Percentiles rank a stretch among this genome's conserved stretches.
Conservation (phyloP, 2,888 invertebrate species). For the Strigamia transsilvanica region DNA sequence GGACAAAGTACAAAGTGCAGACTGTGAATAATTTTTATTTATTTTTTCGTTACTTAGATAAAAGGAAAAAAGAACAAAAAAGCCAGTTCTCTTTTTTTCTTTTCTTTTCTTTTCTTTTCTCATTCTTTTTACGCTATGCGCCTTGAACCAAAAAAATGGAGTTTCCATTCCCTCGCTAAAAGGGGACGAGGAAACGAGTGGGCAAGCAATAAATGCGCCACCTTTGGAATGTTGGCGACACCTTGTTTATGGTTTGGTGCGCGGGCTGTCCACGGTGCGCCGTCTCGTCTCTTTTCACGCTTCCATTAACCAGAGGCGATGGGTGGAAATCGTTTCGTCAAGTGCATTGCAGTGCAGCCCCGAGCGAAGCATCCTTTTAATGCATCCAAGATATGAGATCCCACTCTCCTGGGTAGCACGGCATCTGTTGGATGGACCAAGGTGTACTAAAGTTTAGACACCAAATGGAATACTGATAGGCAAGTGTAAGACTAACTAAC, state of each 20-base stretch:
- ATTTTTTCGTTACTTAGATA: background rate
- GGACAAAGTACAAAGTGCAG: too few relatives aligned
- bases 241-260: constrained; percentile 30
- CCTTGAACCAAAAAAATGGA: background rate
- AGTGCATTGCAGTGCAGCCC: constrained; percentile 4
- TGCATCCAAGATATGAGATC: background rate
- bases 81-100: too few relatives aligned
- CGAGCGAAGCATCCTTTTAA: constrained; percentile 5
- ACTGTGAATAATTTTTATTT: too few relatives aligned
- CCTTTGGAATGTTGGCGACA: constrained; percentile 35
- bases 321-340: constrained; percentile 26
- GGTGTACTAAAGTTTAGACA: background rate
- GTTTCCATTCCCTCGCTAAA: background rate
- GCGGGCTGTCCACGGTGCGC: constrained; percentile 11
- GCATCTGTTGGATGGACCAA: background rate
- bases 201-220: constrained; percentile 5
- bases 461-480: too few relatives aligned
- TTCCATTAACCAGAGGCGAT: constrained; percentile 16
- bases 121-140: background rate
- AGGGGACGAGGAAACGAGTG: background rate
- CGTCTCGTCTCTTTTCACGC: constrained; percentile 27
- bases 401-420: background rate
- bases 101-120: too few relatives aligned
- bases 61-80: background rate
- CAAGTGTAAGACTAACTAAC: too few relatives aligned